phyloP scores from a whole-genome alignment of 2,797 vertebrate species.

The Borostomias antarcticus region DNA sequence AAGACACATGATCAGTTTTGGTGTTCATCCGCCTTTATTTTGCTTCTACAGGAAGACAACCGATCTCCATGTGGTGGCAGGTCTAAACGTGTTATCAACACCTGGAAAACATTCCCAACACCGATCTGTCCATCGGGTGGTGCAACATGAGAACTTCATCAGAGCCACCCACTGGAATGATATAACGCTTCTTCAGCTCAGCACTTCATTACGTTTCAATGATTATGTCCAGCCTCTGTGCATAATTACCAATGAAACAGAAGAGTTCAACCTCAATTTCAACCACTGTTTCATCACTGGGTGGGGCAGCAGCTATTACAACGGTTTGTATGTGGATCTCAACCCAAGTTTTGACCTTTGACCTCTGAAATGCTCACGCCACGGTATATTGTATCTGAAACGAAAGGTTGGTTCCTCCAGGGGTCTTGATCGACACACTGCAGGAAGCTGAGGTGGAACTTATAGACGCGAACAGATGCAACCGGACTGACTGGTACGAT shows the following conservation, averaged over 20 bases:
- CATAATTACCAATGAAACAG: slow-evolving; percentile 27
- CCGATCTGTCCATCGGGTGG: slow-evolving; percentile 34
- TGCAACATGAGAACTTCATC: slow-evolving; percentile 39
- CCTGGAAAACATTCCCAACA: slow-evolving; percentile 48
- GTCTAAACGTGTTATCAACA: slow-evolving; percentile 27
- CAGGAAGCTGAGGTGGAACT: slow-evolving; percentile 65
- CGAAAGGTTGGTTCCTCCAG: slow-evolving; percentile 26
- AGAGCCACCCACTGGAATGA: slow-evolving; percentile 33
- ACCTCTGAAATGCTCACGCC: not conserved
- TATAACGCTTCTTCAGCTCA: slow-evolving; percentile 53
- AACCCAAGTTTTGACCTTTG: not conserved
- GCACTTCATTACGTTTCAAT: slow-evolving; percentile 45
- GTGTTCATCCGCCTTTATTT: slow-evolving; percentile 9
- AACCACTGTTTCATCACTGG: slow-evolving; percentile 64
- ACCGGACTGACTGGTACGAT: slow-evolving; percentile 54
- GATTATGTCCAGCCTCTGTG: slow-evolving; percentile 55
- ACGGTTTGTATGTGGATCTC: slow-evolving; percentile 49
- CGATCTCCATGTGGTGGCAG: slow-evolving; percentile 48
- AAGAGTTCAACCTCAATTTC: slow-evolving; percentile 54
- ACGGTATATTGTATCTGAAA: not conserved
- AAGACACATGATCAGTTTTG: not conserved
- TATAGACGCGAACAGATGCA: slow-evolving; percentile 58
- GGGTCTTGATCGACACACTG: slow-evolving; percentile 33
- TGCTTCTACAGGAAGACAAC: slow-evolving; percentile 26
- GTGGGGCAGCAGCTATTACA: slow-evolving; percentile 52